phyloP scores from a whole-genome alignment of 1,140 invertebrate genomes.

The Drosophila triauraria region DNA sequence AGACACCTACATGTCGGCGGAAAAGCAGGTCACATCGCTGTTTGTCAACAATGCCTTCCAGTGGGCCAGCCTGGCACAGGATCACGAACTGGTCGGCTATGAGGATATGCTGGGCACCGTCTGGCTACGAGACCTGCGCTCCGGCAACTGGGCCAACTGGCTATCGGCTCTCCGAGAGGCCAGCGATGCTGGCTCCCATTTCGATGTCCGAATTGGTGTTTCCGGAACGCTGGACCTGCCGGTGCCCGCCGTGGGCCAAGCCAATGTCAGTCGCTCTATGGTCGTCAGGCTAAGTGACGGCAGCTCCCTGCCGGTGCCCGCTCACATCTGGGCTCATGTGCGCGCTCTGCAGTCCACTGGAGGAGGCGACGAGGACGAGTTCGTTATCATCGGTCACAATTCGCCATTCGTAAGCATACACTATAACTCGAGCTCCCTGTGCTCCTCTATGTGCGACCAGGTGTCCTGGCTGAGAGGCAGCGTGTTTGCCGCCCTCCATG shows the following conservation, averaged over 20 bases:
- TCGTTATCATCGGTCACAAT: constrained; percentile 56
- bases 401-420: constrained; percentile 46
- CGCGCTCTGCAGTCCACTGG: constrained; percentile 2
- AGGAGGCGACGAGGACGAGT: constrained; percentile 22
- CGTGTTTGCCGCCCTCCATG: constrained; percentile 28
- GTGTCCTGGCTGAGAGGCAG: constrained; percentile 50
- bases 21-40: constrained; percentile 15
- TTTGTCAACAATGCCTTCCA: constrained; percentile 16
- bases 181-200: constrained; percentile 3
- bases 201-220: constrained; percentile 47
- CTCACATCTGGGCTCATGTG: constrained; percentile 60
- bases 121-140: constrained; percentile 40
- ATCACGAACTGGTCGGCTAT: constrained; percentile 7
- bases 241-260: background rate
- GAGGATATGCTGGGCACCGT: constrained; percentile 36
- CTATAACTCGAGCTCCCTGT: constrained; percentile 10
- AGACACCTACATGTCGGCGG: background rate
- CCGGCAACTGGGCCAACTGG: constrained; percentile 54
- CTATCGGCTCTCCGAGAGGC: constrained; percentile 31
- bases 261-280: constrained; percentile 28
- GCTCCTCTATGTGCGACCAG: constrained; percentile 49
- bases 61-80: constrained; percentile 31
- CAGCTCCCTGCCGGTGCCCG: constrained; percentile 24
- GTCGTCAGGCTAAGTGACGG: constrained; percentile 5
- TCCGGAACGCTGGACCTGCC: constrained; percentile 36